Evolutionary conservation across 2,113 vertebrate genomes (phyloP).

Genomic region (Heterocephalus glaber): DNA sequence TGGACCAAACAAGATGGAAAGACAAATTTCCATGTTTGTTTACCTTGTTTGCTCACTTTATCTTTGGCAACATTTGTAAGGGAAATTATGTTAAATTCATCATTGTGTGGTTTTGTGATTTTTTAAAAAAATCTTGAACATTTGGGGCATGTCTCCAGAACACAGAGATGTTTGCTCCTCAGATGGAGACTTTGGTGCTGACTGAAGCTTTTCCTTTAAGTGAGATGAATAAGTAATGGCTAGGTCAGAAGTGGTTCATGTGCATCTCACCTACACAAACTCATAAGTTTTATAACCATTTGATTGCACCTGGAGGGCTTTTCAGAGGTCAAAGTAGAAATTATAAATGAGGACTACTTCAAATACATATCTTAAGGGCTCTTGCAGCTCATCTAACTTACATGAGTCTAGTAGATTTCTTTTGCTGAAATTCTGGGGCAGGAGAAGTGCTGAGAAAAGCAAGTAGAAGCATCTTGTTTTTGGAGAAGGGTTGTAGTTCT

Average conservation of each 20-base stretch:
- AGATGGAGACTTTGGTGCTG: conserved; percentile 30
- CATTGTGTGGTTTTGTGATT: conserved; percentile 67
- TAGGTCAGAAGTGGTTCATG: conserved; percentile 11
- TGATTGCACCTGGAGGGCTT: not conserved
- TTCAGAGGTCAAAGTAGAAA: conserved; percentile 4
- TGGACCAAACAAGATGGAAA: conserved; percentile 75
- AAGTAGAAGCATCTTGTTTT: not conserved
- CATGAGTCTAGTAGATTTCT: not conserved
- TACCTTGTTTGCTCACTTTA: conserved; percentile 76
- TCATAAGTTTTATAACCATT: not conserved
- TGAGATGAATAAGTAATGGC: conserved; percentile 21
- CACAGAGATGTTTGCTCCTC: not conserved
- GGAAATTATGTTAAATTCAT: conserved; percentile 82
- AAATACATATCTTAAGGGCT: not conserved
- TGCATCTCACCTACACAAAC: conserved; percentile 29
- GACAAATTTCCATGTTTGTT: conserved; percentile 78
- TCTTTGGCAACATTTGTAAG: conserved; percentile 81
- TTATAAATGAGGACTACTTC: conserved; percentile 2
- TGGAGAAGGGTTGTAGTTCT: not conserved
- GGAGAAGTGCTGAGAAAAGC: conserved; percentile 28
- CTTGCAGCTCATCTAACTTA: not conserved
- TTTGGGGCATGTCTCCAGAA: conserved; percentile 73
- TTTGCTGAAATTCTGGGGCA: not conserved
- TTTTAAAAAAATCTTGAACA: conserved; percentile 49
- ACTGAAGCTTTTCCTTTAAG: conserved; percentile 58